Conservation (phyloP, 1,140 invertebrate genomes). For the Drosophila truncata region DNA sequence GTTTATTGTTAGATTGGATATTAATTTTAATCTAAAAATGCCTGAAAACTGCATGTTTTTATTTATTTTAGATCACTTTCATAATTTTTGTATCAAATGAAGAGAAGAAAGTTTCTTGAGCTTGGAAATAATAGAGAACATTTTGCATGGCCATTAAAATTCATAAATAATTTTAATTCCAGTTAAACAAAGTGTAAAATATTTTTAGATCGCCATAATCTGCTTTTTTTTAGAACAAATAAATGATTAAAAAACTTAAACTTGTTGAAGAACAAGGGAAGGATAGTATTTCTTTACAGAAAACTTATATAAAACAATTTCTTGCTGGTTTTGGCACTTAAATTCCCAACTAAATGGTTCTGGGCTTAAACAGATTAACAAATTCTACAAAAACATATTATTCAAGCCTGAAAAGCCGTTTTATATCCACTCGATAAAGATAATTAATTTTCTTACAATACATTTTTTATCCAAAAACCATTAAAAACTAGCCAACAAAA, state of each 20-base stretch:
- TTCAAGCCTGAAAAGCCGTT: background rate
- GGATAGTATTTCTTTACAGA: background rate
- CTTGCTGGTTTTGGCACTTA: background rate
- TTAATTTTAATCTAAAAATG: no score
- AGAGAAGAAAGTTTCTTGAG: no score
- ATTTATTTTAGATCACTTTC: no score
- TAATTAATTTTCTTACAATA: background rate
- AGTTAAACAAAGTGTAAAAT: no score
- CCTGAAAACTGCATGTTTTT: no score
- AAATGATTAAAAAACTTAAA: no score
- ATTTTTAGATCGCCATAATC: background rate
- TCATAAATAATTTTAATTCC: no score
- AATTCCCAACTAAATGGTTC: background rate
- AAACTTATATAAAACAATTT: background rate
- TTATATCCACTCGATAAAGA: background rate
- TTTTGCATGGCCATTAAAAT: no score
- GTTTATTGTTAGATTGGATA: no score
- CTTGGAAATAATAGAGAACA: no score
- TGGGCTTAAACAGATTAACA: background rate
- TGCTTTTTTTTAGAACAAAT: background rate
- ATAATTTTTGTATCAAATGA: no score
- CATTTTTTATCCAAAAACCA: background rate
- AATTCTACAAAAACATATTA: background rate
- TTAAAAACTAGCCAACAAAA: no score
- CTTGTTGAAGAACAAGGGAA: background rate